These are phyloP conservation scores for Spicauda simplicius DNA, from an alignment of 2,888 invertebrate genomes.

Conservation along the genomic window DNA sequence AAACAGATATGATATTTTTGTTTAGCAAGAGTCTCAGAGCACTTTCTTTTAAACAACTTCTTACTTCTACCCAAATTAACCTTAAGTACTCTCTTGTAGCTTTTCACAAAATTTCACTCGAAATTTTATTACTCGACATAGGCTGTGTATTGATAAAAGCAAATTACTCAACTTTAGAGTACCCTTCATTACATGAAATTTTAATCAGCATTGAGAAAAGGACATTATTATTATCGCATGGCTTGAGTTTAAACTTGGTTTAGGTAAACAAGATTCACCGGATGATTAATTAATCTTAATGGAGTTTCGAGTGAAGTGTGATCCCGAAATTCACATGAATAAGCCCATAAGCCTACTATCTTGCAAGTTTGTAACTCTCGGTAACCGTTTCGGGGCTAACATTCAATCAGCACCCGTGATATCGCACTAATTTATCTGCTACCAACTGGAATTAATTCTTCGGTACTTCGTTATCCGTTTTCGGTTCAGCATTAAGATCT, in stretches of 20 bases:
- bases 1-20: too few relatives aligned
- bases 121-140: constrained; percentile 4
- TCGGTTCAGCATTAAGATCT: neutral
- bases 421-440: constrained; percentile 30
- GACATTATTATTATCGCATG: constrained; percentile 26
- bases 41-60: neutral
- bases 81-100: constrained; percentile 14
- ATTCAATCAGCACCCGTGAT: constrained; percentile 28
- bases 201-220: constrained; percentile 32
- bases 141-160: constrained; percentile 18
- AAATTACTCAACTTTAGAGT: constrained; percentile 23
- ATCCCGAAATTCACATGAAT: constrained; percentile 33
- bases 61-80: neutral
- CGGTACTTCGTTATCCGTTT: constrained; percentile 10
- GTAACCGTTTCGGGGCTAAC: constrained; percentile 20
- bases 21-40: too few relatives aligned
- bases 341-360: constrained; percentile 31
- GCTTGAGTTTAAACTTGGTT: constrained; percentile 35
- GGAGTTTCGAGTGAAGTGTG: constrained; percentile 32
- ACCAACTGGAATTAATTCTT: constrained; percentile 24
- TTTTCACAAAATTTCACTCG: constrained; percentile 12
- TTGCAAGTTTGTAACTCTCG: constrained; percentile 19
- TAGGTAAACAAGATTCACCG: constrained; percentile 37
- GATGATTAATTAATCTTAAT: constrained; percentile 40
- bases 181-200: constrained; percentile 29